Conservation (phyloP, 2,888 invertebrate genomes). For the Agrilus mali region DNA sequence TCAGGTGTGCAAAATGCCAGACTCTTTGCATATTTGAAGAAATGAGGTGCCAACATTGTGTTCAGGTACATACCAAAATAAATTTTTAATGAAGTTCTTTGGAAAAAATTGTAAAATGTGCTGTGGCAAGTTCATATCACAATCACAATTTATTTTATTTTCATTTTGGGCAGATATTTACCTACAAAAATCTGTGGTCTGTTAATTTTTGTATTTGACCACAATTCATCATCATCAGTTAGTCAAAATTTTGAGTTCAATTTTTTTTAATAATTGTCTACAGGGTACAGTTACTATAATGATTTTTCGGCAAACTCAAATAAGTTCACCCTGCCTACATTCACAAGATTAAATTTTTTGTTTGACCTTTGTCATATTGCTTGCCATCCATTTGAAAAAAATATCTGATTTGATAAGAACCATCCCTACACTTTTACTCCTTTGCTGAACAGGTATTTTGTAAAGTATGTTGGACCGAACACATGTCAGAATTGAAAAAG, state of each 20-base stretch:
- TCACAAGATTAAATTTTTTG: not conserved
- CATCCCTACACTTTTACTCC: not conserved
- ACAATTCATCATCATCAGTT: not conserved
- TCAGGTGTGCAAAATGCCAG: slow-evolving; percentile 30
- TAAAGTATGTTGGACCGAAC: slow-evolving; percentile 45
- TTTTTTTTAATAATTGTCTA: too few species aligned
- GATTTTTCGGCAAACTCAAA: not conserved
- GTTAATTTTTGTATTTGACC: not conserved
- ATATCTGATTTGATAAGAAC: too few species aligned
- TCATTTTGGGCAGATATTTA: too few species aligned
- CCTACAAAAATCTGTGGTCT: not conserved
- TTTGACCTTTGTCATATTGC: not conserved
- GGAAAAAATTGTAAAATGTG: too few species aligned
- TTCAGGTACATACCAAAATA: too few species aligned
- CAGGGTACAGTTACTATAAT: too few species aligned
- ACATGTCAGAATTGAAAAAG: slow-evolving; percentile 44
- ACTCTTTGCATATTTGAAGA: slow-evolving; percentile 22
- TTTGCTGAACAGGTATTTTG: slow-evolving; percentile 42
- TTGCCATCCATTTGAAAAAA: not conserved
- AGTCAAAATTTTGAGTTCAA: not conserved
- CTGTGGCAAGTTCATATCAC: too few species aligned
- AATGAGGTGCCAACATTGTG: slow-evolving; percentile 44
- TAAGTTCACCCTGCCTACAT: not conserved
- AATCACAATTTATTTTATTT: too few species aligned
- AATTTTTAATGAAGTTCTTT: too few species aligned